Base-by-base conservation (phyloP, 1,140 invertebrate genomes). In the Varroa destructor region DNA sequence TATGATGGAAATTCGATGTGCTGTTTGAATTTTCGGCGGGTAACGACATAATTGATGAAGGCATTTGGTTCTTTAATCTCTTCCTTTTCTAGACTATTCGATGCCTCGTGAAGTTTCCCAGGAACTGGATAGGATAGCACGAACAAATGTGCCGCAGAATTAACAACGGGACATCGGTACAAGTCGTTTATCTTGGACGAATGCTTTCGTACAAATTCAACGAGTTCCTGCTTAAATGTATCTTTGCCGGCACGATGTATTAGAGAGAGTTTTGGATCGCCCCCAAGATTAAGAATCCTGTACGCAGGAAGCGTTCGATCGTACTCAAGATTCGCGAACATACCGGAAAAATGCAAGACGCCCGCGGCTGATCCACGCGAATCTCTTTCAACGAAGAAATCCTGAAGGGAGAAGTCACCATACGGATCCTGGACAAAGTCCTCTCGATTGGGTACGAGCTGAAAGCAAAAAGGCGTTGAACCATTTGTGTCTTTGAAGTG, bases 371-470 rank as follows among this genome's bases (percentile, higher is more conserved):
- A 67, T 8, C 46, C 61, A 36, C 61, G 61, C 14, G 40, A 2
- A 8, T 67, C 61, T 43, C 61, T 40, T 40, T 67, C 61, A 2
- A 67, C 12, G 61, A 67, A 67, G 61, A 67, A 67, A 46, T 67
- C 61, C 1, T 67, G 61, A 40, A 67, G 10, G 46, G 2, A n/a
- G 37, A 67, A 40, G 8, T 67, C 61, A 10, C 61, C 61, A 8
- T 67, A 67, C 5, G 36, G 10, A 40, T 67, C 61, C 4, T 43
- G 12, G 61, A 43, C 36, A 37, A 67, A 67, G 37, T 67, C 37
- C 1, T 67, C 61, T 25, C 36, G 37, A 67, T 40, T 40, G 14
- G 61, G 61, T 40, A 67, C 61, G 37, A 67, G 40, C 61, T 67
- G n/a, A 40, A 46, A 43, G 37, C 40, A 14, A 46, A 12, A 67